Evolutionary conservation across 2,888 invertebrate species (phyloP), one percentile per base, ranked within the genome.

Genomic region (Microctonus brassicae): DNA sequence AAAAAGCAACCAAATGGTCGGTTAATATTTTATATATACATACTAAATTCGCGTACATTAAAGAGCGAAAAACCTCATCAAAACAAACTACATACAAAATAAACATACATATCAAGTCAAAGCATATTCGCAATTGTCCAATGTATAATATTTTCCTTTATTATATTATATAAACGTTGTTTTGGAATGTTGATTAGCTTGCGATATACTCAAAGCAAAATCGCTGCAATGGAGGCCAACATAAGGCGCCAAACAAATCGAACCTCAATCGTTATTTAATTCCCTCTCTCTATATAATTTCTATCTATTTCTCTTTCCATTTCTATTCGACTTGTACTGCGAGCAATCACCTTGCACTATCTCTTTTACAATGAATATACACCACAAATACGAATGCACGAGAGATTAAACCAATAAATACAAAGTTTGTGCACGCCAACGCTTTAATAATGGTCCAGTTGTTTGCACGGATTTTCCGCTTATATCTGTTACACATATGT

Each of bases 101-200:
- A n/a, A n/a, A n/a, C n/a, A n/a, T n/a, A n/a, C n/a, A n/a, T n/a
- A n/a, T n/a, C n/a, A n/a, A n/a, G n/a, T n/a, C n/a, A 24, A 17
- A 33, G 29, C 36, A 20, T 68, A 11, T 73, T 80, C 79, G 80
- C 83, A 82, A 84, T 82, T 82, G 82, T 78, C 79, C 77, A 11
- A 36, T 11, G 36, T 11, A 36, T 77, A 78, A 78, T 80, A 77
- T 79, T 78, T 76, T 74, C 67, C 53, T 67, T 76, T 81, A 79
- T 78, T 77, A 76, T 73, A 76, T n/a, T n/a, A n/a, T n/a, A n/a
- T n/a, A n/a, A n/a, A n/a, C n/a, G n/a, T n/a, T n/a, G n/a, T n/a
- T n/a, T n/a, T n/a, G 83, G 82, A 84, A 84, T 83, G 83, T 83
- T 82, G 84, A 84, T 84, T 82, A 81, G 9, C 13, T 80, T 79